A percentile compares a stretch with the other conserved stretches of the same genome.
phyloP scores from a whole-genome alignment of 2,113 vertebrate species.

The Eonycteris spelaea region DNA sequence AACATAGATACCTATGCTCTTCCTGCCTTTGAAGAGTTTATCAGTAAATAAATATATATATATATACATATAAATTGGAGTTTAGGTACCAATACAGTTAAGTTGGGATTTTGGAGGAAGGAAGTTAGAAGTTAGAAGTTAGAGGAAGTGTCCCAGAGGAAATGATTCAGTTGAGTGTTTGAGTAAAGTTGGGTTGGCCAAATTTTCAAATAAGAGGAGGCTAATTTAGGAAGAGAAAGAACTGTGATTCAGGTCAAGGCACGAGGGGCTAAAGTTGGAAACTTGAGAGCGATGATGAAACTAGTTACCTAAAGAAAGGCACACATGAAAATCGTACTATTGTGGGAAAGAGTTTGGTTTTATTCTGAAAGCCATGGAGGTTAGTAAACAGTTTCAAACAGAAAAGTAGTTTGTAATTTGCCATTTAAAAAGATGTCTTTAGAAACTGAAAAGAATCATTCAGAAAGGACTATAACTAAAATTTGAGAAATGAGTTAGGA shows the following conservation, averaged over 20 bases:
- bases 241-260: not conserved
- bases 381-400: not conserved
- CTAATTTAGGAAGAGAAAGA: not conserved
- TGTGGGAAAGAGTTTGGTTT: not conserved
- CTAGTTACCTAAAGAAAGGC: not conserved
- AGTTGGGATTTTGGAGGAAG: not conserved
- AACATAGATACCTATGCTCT: not conserved
- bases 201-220: not conserved
- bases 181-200: not conserved
- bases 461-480: not conserved
- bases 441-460: not conserved
- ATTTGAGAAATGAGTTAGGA: not conserved
- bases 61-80: not conserved
- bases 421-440: not conserved
- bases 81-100: not conserved
- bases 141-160: not conserved
- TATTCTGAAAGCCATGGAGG: not conserved
- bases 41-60: not conserved
- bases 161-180: not conserved
- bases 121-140: not conserved
- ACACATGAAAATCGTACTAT: not conserved
- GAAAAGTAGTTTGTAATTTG: not conserved
- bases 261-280: not conserved
- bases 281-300: not conserved
- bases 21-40: not conserved